A percentile compares a stretch with the other conserved stretches of the same genome.
These are phyloP conservation scores for Ectemnius cavifrons DNA, from an alignment of 2,888 invertebrate genomes.

Conservation along the genomic window DNA sequence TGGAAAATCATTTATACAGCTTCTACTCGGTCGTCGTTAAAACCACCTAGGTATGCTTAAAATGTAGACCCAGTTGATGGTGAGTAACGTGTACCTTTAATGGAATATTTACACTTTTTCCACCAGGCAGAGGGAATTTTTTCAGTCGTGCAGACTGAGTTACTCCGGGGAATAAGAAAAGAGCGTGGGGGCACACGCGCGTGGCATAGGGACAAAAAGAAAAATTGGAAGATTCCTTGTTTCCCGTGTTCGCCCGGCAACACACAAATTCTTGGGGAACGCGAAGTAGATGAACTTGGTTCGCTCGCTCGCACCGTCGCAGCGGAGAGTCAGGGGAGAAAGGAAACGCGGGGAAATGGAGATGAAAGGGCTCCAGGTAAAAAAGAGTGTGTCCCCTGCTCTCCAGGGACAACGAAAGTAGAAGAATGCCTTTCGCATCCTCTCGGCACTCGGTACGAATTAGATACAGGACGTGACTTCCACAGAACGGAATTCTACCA, in stretches of 20 bases:
- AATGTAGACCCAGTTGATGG: no score
- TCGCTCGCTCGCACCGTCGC: background rate
- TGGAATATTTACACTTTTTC: no score
- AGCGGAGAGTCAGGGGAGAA: constrained; percentile 19
- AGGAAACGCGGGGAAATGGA: constrained; percentile 22
- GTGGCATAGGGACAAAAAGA: no score
- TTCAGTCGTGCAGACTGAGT: no score
- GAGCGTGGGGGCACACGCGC: background rate
- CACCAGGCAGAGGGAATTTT: no score
- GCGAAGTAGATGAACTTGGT: constrained; percentile 26
- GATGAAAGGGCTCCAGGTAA: constrained; percentile 27
- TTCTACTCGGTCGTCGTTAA: no score
- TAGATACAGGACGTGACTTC: background rate
- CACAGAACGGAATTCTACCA: constrained; percentile 34
- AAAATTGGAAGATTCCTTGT: constrained; percentile 5
- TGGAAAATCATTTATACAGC: no score
- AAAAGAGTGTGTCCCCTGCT: constrained; percentile 16
- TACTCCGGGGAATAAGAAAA: background rate
- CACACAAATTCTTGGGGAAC: constrained; percentile 21
- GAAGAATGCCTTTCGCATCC: constrained; percentile 36
- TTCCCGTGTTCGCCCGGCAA: background rate
- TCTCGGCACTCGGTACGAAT: constrained; percentile 8
- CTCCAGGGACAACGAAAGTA: constrained; percentile 22
- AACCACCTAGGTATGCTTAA: no score
- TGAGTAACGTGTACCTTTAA: no score